Evolutionary conservation across 2,888 invertebrate species (phyloP), one percentile per base, ranked within the genome.

Genomic region (Drosophila sordidapex): DNA sequence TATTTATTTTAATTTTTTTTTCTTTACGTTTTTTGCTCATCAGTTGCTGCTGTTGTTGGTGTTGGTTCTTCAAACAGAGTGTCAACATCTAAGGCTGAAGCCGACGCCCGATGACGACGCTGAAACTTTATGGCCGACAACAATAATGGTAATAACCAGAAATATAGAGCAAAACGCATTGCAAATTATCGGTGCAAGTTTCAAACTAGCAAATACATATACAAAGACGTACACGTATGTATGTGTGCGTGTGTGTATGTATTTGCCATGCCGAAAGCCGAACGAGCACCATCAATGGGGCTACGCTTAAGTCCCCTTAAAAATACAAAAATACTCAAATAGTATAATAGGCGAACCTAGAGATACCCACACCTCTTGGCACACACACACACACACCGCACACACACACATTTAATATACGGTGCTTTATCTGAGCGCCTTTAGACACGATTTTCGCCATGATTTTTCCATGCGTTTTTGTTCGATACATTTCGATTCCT

Each of bases 401-500:
- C 35, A 35, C 25, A 53, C 15, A 25, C 21, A 52, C 33, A 13
- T 4, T 40, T 8, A 38, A 27, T 70, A 43, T 69, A 48, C 29
- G 48, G 35, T 82, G 69, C 46, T 46, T 46, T 46, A 67, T 81
- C 76, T 76, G 81, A 52, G 79, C 74, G 79, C 74, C 69, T 83
- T 81, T 66, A 62, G 68, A 76, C 68, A 81, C 72, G 81, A 82
- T 82, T 80, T 81, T 81, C 53, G 77, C 83, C 63, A 83, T 76
- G 83, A 80, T 76, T 81, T 82, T 80, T 82, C 68, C 57, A 79
- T 80, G 80, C 83, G 82, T 73, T 81, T 46, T 77, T 74, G 77
- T 68, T 81, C 81, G 59, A 81, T 80, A 70, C 54, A 66, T 57
- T 85, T 82, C 80, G 71, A 72, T 80, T 52, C 53, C 64, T 58